Evolutionary conservation across 2,797 vertebrate species (phyloP), one percentile per base, ranked within the genome.

Genomic region (Cephalopachus bancanus): DNA sequence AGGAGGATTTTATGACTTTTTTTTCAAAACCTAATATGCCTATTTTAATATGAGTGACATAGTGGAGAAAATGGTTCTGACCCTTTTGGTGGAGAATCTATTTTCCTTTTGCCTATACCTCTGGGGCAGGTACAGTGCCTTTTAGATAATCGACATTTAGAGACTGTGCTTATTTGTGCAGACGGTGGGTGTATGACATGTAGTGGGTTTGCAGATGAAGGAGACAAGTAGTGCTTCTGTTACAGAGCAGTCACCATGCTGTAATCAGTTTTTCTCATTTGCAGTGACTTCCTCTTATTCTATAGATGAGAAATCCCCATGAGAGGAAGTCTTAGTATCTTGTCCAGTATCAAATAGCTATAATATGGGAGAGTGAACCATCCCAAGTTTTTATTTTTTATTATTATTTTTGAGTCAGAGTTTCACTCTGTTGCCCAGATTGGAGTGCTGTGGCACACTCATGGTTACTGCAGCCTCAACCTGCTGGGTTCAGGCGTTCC

Each of bases 1-100:
- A 62, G 28, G 67, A 90, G 67, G 20, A 83, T 95, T 96, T 95
- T 93, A 53, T 76, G 79, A 60, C 90, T 71, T 69, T 85, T 44
- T 44, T 81, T 92, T 2, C 28, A 81, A 96, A 87, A 30, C n/a
- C 15, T 88, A 88, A 75, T 60, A 33, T 1, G 53, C 6, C 37
- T 76, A 12, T 71, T 93, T 91, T 88, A 93, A 72, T 93, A 22
- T 55, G 67, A 57, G 49, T 83, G 49, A 24, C n/a, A 44, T 44
- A 44, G 44, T 33, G 14, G 28, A 79, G 14, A 85, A 8, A 20
- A 10, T 59, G 60, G 33, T 33, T 93, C 71, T 71, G 55, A 55
- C 53, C 28, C 75, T 96, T 83, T 30, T 72, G 22, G 49, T 49
- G 16, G 33, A 65, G 83, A 83, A 22, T 79, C n/a, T 22, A 24